A percentile compares a stretch with the other conserved stretches of the same genome.
phyloP scores from a whole-genome alignment of 2,888 invertebrate species.

The Rhopalosiphum nymphaeae region DNA sequence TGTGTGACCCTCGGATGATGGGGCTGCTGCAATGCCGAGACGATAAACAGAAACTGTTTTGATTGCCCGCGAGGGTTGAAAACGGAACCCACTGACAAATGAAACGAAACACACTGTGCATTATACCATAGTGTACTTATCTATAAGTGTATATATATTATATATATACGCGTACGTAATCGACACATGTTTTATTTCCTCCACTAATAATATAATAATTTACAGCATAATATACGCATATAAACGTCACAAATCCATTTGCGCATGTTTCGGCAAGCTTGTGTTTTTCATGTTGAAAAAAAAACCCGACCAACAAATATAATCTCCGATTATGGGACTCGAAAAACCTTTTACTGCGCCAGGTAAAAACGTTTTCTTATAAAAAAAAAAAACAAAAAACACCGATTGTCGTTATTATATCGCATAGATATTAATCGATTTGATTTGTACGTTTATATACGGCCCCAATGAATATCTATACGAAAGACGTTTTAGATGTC shows the following conservation, averaged over 20 bases:
- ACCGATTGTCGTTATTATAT: neutral
- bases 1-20: conserved; percentile 3
- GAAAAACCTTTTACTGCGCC: conserved; percentile 51
- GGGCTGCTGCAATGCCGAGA: neutral
- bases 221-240: neutral
- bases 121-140: neutral
- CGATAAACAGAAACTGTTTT: conserved; percentile 52
- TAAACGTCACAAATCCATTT: conserved; percentile 45
- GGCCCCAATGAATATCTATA: neutral
- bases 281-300: neutral
- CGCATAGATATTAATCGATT: conserved; percentile 31
- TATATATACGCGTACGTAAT: neutral
- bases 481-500: neutral
- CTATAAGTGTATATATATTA: neutral
- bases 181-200: conserved; percentile 50
- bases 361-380: neutral
- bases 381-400: neutral
- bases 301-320: neutral
- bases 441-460: conserved; percentile 7
- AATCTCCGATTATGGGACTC: neutral
- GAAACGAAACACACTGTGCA: conserved; percentile 32
- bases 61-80: conserved; percentile 40
- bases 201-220: neutral
- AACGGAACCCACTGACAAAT: conserved; percentile 52
- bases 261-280: neutral